Percentiles rank a stretch among this genome's conserved stretches.
Evolutionary conservation across 2,888 invertebrate genomes (phyloP).

Genomic region (Empis livida): DNA sequence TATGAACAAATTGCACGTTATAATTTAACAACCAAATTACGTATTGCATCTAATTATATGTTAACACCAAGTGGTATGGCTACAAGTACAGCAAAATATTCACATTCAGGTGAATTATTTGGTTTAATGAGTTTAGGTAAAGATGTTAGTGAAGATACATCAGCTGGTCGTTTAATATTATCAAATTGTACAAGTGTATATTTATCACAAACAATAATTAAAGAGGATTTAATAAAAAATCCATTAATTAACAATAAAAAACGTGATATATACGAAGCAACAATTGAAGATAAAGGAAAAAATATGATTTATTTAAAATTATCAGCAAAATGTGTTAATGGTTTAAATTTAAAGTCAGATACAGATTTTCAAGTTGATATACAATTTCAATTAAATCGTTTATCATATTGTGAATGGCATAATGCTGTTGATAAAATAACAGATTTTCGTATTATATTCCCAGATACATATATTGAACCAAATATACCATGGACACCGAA

Average conservation of each 20-base stretch:
- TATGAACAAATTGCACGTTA: slow-evolving; percentile 53
- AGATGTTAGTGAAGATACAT: slow-evolving; percentile 69
- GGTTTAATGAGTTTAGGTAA: slow-evolving; percentile 57
- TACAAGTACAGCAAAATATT: slow-evolving; percentile 61
- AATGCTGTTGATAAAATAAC: slow-evolving; percentile 64
- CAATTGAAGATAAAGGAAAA: slow-evolving; percentile 69
- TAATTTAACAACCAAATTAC: slow-evolving; percentile 50
- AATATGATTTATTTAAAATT: slow-evolving; percentile 62
- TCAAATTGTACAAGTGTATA: slow-evolving; percentile 62
- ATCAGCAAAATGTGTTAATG: slow-evolving; percentile 50
- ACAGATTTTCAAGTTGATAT: slow-evolving; percentile 55
- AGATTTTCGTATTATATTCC: slow-evolving; percentile 58
- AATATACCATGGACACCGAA: slow-evolving; percentile 56
- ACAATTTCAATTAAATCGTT: slow-evolving; percentile 67
- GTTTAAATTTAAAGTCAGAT: slow-evolving; percentile 47
- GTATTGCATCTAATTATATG: slow-evolving; percentile 52
- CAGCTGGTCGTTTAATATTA: slow-evolving; percentile 63
- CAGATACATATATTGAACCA: slow-evolving; percentile 48
- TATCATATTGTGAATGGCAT: slow-evolving; percentile 76
- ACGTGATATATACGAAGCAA: slow-evolving; percentile 53
- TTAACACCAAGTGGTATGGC: slow-evolving; percentile 54
- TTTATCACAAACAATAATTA: slow-evolving; percentile 34
- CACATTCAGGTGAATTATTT: slow-evolving; percentile 61
- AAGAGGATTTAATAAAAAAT: slow-evolving; percentile 8
- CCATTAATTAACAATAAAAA: slow-evolving; percentile 20